phyloP scores from a whole-genome alignment of 2,888 invertebrate species.

The Pseudococcus viburni region DNA sequence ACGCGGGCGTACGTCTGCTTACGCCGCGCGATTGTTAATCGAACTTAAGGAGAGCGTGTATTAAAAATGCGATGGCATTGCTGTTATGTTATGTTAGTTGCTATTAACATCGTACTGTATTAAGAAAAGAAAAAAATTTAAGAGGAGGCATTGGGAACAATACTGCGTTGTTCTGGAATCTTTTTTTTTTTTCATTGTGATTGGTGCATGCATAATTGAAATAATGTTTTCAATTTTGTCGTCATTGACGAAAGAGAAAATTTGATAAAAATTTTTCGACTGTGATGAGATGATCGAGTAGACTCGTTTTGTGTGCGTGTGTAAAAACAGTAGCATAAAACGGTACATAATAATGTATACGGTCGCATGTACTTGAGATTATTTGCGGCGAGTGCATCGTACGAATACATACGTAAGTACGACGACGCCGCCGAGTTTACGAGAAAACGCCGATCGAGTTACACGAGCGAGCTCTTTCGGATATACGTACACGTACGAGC shows the following conservation, averaged over 20 bases:
- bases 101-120: not conserved
- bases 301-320: no score
- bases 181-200: no score
- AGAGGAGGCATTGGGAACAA: not conserved
- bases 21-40: conserved; percentile 12
- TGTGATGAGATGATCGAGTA: no score
- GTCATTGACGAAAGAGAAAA: no score
- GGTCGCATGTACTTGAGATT: not conserved
- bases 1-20: conserved; percentile 6
- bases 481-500: not conserved
- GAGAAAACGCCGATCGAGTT: not conserved
- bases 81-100: not conserved
- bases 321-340: no score
- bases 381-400: not conserved
- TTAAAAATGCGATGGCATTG: conserved; percentile 31
- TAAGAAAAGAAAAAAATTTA: not conserved
- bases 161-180: not conserved
- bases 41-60: conserved; percentile 21
- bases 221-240: no score
- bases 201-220: no score
- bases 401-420: not conserved
- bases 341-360: no score
- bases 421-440: not conserved
- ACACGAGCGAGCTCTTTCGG: not conserved
- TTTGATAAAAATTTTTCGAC: no score